A percentile compares a stretch with the other conserved stretches of the same genome.
These are phyloP conservation scores for Streblospio benedicti DNA, from an alignment of 1,140 invertebrate species.

Conservation along the genomic window DNA sequence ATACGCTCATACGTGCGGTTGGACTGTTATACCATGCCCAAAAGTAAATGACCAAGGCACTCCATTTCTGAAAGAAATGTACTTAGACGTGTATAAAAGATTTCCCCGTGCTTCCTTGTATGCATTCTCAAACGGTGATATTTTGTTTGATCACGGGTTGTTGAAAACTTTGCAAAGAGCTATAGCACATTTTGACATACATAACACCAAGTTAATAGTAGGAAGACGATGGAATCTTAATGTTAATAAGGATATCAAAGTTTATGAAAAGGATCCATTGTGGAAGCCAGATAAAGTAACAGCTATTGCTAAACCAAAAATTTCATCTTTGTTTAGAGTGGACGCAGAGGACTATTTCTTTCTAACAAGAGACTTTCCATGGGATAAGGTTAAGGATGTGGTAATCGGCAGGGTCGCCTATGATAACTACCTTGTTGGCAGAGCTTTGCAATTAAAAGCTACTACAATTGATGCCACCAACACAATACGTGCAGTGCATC, in stretches of 20 bases:
- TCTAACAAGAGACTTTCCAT: background rate
- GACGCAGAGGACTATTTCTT: slow-evolving; percentile 6
- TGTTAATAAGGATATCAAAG: background rate
- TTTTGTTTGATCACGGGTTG: background rate
- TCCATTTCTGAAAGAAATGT: background rate
- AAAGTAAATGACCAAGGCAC: background rate
- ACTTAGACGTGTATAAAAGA: background rate
- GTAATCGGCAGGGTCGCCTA: background rate
- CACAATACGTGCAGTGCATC: background rate
- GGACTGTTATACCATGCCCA: background rate
- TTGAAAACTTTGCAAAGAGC: background rate
- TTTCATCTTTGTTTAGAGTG: background rate
- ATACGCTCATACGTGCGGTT: too few relatives aligned
- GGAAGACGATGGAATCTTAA: background rate
- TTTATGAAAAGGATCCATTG: background rate
- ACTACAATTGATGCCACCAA: background rate
- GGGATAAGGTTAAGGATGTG: background rate
- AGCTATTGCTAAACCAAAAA: too few relatives aligned
- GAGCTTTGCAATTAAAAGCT: too few relatives aligned
- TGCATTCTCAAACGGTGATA: background rate
- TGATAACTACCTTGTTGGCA: slow-evolving; percentile 2
- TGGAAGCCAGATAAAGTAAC: background rate
- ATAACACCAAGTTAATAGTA: background rate
- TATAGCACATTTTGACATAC: background rate
- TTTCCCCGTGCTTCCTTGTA: too few relatives aligned